Evolutionary conservation across 2,797 vertebrate genomes (phyloP), one percentile per base, ranked within the genome.

Genomic region (Amphiprion clarkii): DNA sequence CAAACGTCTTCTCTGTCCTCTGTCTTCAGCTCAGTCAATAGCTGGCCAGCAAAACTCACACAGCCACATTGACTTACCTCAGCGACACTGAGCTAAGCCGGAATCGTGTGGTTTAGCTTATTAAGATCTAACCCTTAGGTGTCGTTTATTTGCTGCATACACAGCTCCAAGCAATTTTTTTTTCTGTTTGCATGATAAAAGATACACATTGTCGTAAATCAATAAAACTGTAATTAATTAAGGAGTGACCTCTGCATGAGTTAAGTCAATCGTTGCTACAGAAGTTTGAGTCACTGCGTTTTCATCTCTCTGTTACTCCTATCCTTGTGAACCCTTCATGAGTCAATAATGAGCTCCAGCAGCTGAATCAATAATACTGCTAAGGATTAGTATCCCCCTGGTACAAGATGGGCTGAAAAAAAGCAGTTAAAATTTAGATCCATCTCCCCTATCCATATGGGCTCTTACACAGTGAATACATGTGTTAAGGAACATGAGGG

Each of bases 311-410:
- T 57, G 69, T 58, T 63, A 74, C 71, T 78, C 48, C 40, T 66
- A 21, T 59, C 61, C 62, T 79, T 79, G 68, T 82, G 81, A 82
- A 68, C 59, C 48, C 67, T 76, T 81, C 67, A 79, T 59, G 68
- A 84, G 76, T 91, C 88, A 87, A 81, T 92, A 87, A 90, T 85
- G 81, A 89, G 84, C 86, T 74, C 46, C 76, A 60, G 80, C 33
- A 51, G 63, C 33, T 58, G 27, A 83, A 87, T 92, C 86, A 3
- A 90, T 91, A 81, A 73, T 39, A 59, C 65, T 76, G 70, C 80
- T 52, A 40, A 79, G 74, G 87, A 89, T 89, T 82, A 83, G 72
- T 75, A 67, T 40, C 66, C 81, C 76, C 77, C 48, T 27, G 72
- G 86, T 80, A 84, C 63, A 29, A 86, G 81, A 70, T 81, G 53